Conservation (phyloP, 2,888 invertebrate species). For the Melolontha melolontha region DNA sequence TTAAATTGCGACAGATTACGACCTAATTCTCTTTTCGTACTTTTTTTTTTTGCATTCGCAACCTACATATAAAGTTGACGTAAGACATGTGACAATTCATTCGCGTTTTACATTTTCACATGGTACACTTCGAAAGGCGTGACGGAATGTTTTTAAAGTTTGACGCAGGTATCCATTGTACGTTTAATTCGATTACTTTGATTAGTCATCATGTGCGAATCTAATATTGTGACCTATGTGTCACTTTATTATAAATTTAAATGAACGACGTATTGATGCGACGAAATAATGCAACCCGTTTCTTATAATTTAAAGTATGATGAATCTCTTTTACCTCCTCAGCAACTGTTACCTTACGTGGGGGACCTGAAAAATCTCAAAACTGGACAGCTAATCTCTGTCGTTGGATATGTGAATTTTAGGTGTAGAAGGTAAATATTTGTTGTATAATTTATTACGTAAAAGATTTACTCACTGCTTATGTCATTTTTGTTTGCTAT, state of each 20-base stretch:
- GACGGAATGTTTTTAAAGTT: no score
- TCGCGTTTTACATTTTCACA: no score
- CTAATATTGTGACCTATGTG: neutral
- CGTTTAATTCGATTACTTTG: no score
- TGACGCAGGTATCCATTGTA: no score
- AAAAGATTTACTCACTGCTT: neutral
- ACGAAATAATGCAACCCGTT: constrained; percentile 21
- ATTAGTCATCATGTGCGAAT: no score
- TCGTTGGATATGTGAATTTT: constrained; percentile 30
- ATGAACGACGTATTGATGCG: neutral
- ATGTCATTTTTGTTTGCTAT: neutral
- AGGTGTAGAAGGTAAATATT: constrained; percentile 41
- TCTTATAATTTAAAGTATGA: constrained; percentile 35
- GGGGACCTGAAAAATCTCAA: constrained; percentile 31
- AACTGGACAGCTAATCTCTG: constrained; percentile 26
- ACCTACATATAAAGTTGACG: no score
- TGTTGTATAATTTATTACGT: constrained; percentile 6
- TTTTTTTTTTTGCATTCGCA: no score
- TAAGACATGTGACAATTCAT: no score
- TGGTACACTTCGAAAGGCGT: no score
- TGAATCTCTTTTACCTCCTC: constrained; percentile 26
- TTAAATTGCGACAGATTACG: no score
- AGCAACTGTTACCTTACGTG: constrained; percentile 28
- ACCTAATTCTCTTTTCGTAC: no score
- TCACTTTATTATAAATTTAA: neutral